Base-by-base conservation (phyloP, 1,140 invertebrate genomes). In the Dreissena polymorpha region DNA sequence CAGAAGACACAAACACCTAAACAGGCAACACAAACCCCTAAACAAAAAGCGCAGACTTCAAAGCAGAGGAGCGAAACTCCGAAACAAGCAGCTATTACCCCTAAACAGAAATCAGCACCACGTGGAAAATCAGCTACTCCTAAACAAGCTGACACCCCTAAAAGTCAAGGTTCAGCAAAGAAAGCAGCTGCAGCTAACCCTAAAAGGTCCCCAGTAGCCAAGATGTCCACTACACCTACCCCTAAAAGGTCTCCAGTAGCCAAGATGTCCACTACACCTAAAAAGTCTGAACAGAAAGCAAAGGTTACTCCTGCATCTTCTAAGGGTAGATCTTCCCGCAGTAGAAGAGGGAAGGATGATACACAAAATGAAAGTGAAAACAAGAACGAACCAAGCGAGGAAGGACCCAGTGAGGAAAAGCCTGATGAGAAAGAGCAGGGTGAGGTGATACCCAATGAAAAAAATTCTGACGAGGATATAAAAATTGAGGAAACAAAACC, bases 41-140 rank as follows among this genome's bases (percentile, higher is more conserved):
- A 67, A 63, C 16, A 53, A 18, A 67, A 55, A 14, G 29, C 49
- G 23, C n/a, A 73, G 7, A 75, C 71, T 29, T 50, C 80, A 57
- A 68, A 60, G 18, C 39, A 65, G 64, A 55, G n/a, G 21, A 64
- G 16, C 18, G 55, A 18, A 49, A 80, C 78, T 21, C 78, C 78
- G 12, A 80, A 78, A 29, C 1, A 57, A 64, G 18, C 27, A 27
- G 16, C 39, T 39, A 67, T 23, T 21, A 77, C 73, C 16, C 74
- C 81, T 0, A 75, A 83, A 69, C 71, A 83, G 53, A 73, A 82
- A 49, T 10, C 70, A 25, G 68, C 80, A 55, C 53, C 80, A 49
- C 69, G 25, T 21, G 51, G 65, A 67, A 71, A 18, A 27, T 8
- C 81, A 55, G 23, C 57, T 21, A 75, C 53, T 27, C 53, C 53